Conservation (phyloP, 2,888 invertebrate species). For the Camptogramma bilineatum region DNA sequence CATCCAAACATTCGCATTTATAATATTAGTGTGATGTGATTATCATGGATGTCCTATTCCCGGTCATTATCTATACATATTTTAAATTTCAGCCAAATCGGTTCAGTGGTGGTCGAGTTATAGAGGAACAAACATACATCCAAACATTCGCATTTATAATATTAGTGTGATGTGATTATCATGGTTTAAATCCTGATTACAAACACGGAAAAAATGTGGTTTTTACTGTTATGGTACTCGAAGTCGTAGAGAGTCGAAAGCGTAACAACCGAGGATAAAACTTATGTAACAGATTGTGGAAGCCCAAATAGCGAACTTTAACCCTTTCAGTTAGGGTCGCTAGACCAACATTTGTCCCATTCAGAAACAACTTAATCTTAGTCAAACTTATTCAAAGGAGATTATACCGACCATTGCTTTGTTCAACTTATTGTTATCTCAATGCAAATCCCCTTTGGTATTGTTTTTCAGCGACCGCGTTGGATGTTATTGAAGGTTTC, state of each 20-base stretch:
- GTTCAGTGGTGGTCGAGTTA: too few relatives aligned
- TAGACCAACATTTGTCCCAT: slow-evolving; percentile 24
- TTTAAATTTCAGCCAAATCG: too few relatives aligned
- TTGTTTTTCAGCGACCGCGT: slow-evolving; percentile 21
- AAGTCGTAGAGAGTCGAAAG: slow-evolving; percentile 23
- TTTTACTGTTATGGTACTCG: slow-evolving; percentile 33
- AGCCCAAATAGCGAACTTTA: not conserved
- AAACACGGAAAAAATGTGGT: slow-evolving; percentile 19
- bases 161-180: too few relatives aligned
- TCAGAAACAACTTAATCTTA: slow-evolving; percentile 28
- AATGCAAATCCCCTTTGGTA: slow-evolving; percentile 12
- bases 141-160: too few relatives aligned
- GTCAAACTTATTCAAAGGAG: slow-evolving; percentile 29
- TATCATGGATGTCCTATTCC: too few relatives aligned
- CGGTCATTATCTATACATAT: too few relatives aligned
- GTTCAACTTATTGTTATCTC: slow-evolving; percentile 11
- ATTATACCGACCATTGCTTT: slow-evolving; percentile 27
- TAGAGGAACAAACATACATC: too few relatives aligned
- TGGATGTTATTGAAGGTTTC: slow-evolving; percentile 17
- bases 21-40: too few relatives aligned
- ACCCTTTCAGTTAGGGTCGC: slow-evolving; percentile 3
- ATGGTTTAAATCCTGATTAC: slow-evolving; percentile 22
- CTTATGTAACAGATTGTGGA: slow-evolving; percentile 18
- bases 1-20: too few relatives aligned
- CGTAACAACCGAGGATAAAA: slow-evolving; percentile 13